Evolutionary conservation across 2,797 vertebrate genomes (phyloP), one percentile per base, ranked within the genome.

Genomic region (Enteromius treurensis): DNA sequence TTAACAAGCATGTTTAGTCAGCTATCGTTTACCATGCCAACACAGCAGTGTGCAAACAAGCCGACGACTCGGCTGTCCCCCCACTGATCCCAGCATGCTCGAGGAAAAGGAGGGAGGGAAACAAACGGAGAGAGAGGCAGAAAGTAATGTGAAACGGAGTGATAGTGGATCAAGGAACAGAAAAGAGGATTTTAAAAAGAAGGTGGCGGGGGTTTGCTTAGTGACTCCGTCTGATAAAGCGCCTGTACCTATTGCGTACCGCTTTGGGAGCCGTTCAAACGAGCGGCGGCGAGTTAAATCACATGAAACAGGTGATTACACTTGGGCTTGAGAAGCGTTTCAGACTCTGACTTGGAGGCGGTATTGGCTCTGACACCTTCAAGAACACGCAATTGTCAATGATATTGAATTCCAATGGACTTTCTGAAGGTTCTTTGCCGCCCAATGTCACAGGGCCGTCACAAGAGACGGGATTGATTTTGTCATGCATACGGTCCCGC

Each of bases 81-180:
- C 96, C 95, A 95, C 96, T 95, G 96, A 95, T 94, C 93, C 94
- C 85, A 94, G 95, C 94, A 88, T 91, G 95, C 93, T 90, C 93
- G 92, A 91, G 92, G 93, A 93, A 95, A 95, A 94, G 93, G 89
- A 14, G 90, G 92, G 92, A 92, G 91, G 90, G 90, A 92, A 89
- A 91, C 84, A 88, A 94, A 88, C 93, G 29, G n/a, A 88, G 94
- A 93, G 90, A 68, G 62, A 69, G 95, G 93, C 93, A 91, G 90
- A 94, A 93, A 75, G 69, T 53, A 60, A 84, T 77, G 79, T 67
- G 82, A 74, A 77, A 77, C 10, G 14, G 51, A 78, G 79, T 78
- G 71, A 84, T 68, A 70, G 80, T 69, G 75, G 80, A 84, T 81
- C 64, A 47, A 87, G 73, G 53, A 32, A 76, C 71, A 23, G 79